Conservation (phyloP, 2,797 vertebrate species). For the Lepus oiostolus region DNA sequence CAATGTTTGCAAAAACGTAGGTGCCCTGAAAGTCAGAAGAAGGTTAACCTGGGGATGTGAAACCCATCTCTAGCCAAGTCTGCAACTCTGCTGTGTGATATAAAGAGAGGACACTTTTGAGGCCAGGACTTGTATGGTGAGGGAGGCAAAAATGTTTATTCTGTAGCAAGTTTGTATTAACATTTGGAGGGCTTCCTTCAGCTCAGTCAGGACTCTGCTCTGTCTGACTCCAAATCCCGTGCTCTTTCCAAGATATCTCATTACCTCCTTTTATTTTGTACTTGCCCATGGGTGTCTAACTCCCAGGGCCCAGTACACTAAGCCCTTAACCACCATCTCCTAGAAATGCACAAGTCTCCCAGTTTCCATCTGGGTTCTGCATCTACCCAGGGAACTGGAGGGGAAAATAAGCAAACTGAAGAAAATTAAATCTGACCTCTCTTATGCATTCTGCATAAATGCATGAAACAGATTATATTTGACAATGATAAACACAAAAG, state of each 20-base stretch:
- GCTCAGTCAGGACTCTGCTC: background rate
- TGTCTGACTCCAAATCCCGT: background rate
- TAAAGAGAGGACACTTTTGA: background rate
- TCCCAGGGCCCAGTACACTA: background rate
- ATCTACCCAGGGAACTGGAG: slow-evolving; percentile 63
- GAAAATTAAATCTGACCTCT: slow-evolving; percentile 75
- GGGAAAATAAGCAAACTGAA: slow-evolving; percentile 71
- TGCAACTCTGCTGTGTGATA: background rate
- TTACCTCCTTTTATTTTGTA: background rate
- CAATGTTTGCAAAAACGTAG: background rate
- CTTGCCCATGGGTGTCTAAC: background rate
- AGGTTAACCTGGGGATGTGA: background rate
- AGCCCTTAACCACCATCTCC: background rate
- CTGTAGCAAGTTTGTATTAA: background rate
- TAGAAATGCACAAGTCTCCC: slow-evolving; percentile 24
- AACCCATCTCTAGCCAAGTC: background rate
- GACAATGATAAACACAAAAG: slow-evolving; percentile 74
- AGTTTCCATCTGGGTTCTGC: background rate
- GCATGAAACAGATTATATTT: slow-evolving; percentile 77
- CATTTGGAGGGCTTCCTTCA: background rate
- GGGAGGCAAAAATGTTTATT: background rate
- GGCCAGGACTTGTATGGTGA: background rate
- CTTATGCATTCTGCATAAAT: slow-evolving; percentile 71
- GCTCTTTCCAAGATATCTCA: background rate
- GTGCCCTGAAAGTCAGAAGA: background rate